Evolutionary conservation across 1,140 invertebrate species (phyloP), one percentile per base, ranked within the genome.

Genomic region (Drosophila nikananu): DNA sequence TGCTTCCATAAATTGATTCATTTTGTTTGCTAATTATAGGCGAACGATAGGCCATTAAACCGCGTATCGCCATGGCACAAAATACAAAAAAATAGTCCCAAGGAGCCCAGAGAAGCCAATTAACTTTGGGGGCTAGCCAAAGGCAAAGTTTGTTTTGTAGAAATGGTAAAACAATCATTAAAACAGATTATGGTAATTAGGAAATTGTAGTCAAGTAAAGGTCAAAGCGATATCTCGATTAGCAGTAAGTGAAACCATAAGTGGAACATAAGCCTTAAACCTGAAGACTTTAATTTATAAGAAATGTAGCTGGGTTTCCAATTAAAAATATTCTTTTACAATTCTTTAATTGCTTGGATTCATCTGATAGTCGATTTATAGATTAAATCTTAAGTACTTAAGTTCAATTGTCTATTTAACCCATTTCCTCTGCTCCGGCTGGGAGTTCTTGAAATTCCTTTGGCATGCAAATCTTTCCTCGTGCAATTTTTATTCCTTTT

Each of bases 121-220:
- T 79, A 83, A 48, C 58, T 81, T 68, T 32, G 55, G 51, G 41
- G 62, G 39, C 46, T 35, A 46, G 25, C 49, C 67, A 23, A 67
- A 52, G 39, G 54, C 54, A 39, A 55, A 39, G 54, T 57, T 75
- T 75, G 48, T 42, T 63, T 63, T 57, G 44, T 37, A 35, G 37
- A 52, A 71, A 49, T 71, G 62, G 46, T 52, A 62, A 72, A 86
- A 82, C 82, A 78, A 86, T 86, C 83, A 74, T 79, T 44, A 68
- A 65, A 72, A 63, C 77, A 59, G 66, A 83, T 86, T 87, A 87
- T 83, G 59, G 64, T 83, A 60, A 66, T 76, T 81, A 62, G 63
- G 37, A 32, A 41, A 51, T 35, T 59, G 37, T 62, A 77, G 46
- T 59, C 23, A 41, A 37, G 44, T 55, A 25, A 62, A 46, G 54